These are phyloP conservation scores for Eospalax fontanierii DNA, from an alignment of 2,797 vertebrate species.

Conservation along the genomic window DNA sequence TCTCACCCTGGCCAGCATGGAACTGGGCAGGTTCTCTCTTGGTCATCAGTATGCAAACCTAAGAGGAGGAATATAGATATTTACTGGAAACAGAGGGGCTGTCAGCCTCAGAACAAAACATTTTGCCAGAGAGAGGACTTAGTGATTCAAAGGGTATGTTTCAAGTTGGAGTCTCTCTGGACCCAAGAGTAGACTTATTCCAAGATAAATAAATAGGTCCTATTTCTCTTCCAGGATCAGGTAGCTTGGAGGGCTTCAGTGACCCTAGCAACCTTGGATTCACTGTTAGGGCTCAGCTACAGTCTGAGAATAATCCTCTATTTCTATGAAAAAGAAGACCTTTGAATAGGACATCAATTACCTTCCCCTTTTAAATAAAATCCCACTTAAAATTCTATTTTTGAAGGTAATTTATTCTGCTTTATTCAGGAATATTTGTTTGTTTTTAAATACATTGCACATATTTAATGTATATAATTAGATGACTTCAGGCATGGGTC, in stretches of 20 bases:
- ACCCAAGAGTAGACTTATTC: conserved; percentile 46
- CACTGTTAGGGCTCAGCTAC: conserved; percentile 10
- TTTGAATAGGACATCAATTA: conserved; percentile 58
- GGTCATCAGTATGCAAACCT: conserved; percentile 32
- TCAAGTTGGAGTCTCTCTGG: conserved; percentile 65
- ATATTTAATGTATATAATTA: background rate
- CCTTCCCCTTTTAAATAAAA: conserved; percentile 47
- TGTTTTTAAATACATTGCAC: background rate
- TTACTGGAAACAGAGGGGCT: conserved; percentile 50
- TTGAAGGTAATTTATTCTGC: background rate
- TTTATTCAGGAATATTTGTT: background rate
- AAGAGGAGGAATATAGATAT: conserved; percentile 42
- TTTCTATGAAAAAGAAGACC: conserved; percentile 51
- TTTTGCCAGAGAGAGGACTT: conserved; percentile 76
- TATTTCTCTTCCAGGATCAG: conserved; percentile 49
- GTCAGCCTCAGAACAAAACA: conserved; percentile 62
- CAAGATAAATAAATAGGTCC: conserved; percentile 65
- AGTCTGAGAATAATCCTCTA: conserved; percentile 45
- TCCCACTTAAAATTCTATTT: conserved; percentile 8
- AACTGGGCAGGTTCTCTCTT: background rate
- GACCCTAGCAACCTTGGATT: conserved; percentile 61
- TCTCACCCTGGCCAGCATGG: background rate
- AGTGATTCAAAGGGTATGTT: conserved; percentile 58
- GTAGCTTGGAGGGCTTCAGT: conserved; percentile 55
- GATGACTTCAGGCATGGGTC: background rate